Conservation (phyloP, 2,888 invertebrate species). For the Ferdinandea cuprea region DNA sequence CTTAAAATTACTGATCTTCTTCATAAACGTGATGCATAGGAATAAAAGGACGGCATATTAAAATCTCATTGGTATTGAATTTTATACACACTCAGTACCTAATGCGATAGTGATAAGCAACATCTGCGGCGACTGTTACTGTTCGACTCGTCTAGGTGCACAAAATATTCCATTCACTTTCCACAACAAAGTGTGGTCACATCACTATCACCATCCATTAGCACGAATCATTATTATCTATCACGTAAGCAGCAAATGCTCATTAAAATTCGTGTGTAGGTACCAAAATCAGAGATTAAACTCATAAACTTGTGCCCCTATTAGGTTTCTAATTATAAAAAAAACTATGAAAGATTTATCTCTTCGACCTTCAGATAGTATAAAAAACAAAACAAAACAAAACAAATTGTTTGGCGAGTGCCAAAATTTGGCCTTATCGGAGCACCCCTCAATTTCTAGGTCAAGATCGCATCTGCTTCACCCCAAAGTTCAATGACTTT, state of each 20-base stretch:
- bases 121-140: too few species aligned
- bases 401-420: not conserved
- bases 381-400: not conserved
- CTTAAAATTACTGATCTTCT: too few species aligned
- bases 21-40: too few species aligned
- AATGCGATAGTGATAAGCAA: too few species aligned
- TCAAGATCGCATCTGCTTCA: constrained; percentile 13
- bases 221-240: too few species aligned
- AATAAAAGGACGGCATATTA: too few species aligned
- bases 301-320: not conserved
- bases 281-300: not conserved
- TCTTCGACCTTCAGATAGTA: constrained; percentile 7
- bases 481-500: not conserved
- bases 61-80: too few species aligned
- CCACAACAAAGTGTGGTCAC: too few species aligned
- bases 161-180: too few species aligned
- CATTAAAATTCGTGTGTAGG: not conserved
- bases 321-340: not conserved
- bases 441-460: not conserved
- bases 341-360: constrained; percentile 9
- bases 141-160: too few species aligned
- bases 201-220: too few species aligned
- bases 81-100: too few species aligned
- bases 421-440: constrained; percentile 15
- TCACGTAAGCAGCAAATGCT: not conserved